Percentiles rank a stretch among this genome's conserved stretches.
phyloP scores from a whole-genome alignment of 2,797 vertebrate species.

The Basileuterus tristriatus region DNA sequence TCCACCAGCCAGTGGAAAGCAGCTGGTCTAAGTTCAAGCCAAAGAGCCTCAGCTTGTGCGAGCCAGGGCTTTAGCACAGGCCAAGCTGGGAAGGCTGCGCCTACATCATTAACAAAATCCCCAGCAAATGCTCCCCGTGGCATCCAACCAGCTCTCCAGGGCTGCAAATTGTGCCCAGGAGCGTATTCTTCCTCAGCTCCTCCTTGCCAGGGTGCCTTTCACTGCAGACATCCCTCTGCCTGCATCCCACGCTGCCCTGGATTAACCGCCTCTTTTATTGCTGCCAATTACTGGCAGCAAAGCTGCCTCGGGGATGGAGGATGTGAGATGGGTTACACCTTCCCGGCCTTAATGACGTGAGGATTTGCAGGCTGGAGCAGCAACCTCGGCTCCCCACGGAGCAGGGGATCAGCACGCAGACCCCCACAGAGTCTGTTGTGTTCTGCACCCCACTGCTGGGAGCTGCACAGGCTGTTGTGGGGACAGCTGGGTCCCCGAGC shows the following conservation, averaged over 20 bases:
- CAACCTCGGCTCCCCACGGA: neutral
- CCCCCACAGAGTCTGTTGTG: neutral
- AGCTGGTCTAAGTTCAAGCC: slow-evolving; percentile 62
- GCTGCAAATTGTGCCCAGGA: slow-evolving; percentile 51
- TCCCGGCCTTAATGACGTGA: neutral
- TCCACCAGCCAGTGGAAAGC: slow-evolving; percentile 54
- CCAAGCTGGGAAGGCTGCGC: slow-evolving; percentile 40
- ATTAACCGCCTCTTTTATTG: slow-evolving; percentile 56
- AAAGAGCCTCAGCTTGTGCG: neutral
- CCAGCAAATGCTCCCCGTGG: slow-evolving; percentile 51
- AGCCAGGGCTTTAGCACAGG: slow-evolving; percentile 44
- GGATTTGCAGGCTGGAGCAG: neutral
- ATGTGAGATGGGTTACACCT: slow-evolving; percentile 10
- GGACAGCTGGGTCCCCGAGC: neutral
- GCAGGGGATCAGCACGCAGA: neutral
- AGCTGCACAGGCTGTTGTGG: neutral
- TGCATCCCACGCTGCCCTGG: slow-evolving; percentile 16
- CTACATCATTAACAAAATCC: slow-evolving; percentile 59
- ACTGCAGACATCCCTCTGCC: slow-evolving; percentile 32
- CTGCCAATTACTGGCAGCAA: slow-evolving; percentile 55
- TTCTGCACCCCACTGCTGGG: neutral
- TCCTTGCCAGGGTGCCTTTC: slow-evolving; percentile 50
- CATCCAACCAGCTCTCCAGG: slow-evolving; percentile 55
- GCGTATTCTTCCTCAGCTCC: slow-evolving; percentile 27
- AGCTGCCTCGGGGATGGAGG: slow-evolving; percentile 32